These are phyloP conservation scores for Diprion similis DNA, from an alignment of 1,140 invertebrate species.

Conservation along the genomic window DNA sequence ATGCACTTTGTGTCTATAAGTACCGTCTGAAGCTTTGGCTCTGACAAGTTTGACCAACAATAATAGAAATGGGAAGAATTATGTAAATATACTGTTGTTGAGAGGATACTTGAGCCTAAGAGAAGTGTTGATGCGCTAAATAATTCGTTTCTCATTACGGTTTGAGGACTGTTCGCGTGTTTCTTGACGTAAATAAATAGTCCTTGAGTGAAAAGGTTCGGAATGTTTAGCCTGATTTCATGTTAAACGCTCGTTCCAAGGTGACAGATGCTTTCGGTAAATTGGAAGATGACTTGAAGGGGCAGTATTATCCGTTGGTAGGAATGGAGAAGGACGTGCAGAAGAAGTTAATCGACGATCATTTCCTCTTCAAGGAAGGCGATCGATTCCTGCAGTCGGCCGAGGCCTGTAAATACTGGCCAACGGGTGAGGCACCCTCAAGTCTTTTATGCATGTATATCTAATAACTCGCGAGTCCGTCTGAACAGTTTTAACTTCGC, in stretches of 20 bases:
- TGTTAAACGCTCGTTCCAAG: constrained; percentile 29
- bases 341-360: constrained; percentile 76
- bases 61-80: too few relatives aligned
- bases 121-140: too few relatives aligned
- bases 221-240: too few relatives aligned
- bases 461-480: neutral
- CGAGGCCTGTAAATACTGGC: constrained; percentile 81
- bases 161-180: too few relatives aligned
- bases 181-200: too few relatives aligned
- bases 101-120: too few relatives aligned
- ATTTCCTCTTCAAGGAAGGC: constrained; percentile 82
- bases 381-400: constrained; percentile 74
- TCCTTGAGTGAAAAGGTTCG: too few relatives aligned
- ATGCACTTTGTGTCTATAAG: too few relatives aligned
- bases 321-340: constrained; percentile 74
- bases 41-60: too few relatives aligned
- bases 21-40: too few relatives aligned
- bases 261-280: constrained; percentile 51
- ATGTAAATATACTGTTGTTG: too few relatives aligned
- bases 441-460: neutral
- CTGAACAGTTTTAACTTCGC: neutral
- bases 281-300: constrained; percentile 69
- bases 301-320: constrained; percentile 73
- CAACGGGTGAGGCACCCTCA: constrained; percentile 63
- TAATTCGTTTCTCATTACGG: too few relatives aligned